These are phyloP conservation scores for Erythrolamprus reginae DNA, from an alignment of 2,113 vertebrate species.

Conservation along the genomic window DNA sequence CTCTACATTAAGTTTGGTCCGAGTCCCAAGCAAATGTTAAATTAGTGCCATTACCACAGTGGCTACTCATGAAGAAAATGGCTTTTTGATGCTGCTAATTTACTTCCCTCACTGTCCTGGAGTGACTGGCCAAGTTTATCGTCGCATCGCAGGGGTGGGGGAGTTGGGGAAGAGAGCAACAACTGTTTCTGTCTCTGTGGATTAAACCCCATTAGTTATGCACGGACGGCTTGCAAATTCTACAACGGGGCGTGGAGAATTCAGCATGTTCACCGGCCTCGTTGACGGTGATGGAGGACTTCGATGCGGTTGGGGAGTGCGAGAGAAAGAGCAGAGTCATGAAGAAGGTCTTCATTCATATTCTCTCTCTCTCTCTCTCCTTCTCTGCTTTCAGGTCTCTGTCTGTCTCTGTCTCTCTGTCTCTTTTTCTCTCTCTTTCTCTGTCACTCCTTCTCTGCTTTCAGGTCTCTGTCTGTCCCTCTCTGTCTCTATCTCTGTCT, in stretches of 20 bases:
- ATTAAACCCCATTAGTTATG: slow-evolving; percentile 26
- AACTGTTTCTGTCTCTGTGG: slow-evolving; percentile 15
- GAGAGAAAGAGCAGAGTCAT: neutral
- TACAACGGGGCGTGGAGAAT: neutral
- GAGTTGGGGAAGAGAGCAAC: neutral
- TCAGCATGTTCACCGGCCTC: neutral
- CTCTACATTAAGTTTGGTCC: slow-evolving; percentile 26
- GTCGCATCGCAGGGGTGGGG: neutral
- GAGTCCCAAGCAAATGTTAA: slow-evolving; percentile 29
- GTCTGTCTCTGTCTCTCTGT: too few relatives aligned
- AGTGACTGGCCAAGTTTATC: slow-evolving; percentile 38
- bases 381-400: too few relatives aligned
- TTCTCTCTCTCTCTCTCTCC: neutral
- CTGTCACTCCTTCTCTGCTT: too few relatives aligned
- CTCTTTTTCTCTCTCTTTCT: neutral
- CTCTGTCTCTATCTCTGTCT: neutral
- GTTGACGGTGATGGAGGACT: neutral
- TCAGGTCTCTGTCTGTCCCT: neutral
- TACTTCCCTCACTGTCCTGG: slow-evolving; percentile 39
- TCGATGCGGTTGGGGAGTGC: neutral
- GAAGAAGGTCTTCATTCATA: neutral
- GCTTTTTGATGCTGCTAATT: slow-evolving; percentile 52
- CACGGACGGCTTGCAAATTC: slow-evolving; percentile 7
- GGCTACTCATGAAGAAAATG: slow-evolving; percentile 51
- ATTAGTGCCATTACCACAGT: slow-evolving; percentile 27